Conservation (phyloP, 2,113 vertebrate genomes). For the Rhabdomys dilectus region DNA sequence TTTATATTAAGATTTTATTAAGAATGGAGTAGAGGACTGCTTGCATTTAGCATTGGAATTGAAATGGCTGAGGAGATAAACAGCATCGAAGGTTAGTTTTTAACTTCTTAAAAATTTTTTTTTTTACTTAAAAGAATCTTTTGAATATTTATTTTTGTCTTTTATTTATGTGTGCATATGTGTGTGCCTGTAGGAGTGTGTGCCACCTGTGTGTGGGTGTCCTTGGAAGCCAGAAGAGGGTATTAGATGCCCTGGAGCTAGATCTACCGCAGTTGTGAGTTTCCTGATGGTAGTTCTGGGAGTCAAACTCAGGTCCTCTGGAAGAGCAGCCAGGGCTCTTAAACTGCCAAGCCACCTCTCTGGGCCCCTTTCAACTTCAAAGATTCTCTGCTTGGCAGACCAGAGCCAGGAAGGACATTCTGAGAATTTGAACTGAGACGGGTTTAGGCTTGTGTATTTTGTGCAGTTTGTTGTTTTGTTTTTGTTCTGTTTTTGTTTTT, state of each 20-base stretch:
- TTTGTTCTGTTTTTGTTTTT: background rate
- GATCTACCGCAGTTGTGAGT: background rate
- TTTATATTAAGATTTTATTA: background rate
- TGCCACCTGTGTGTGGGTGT: too few relatives aligned
- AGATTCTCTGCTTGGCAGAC: background rate
- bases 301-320: background rate
- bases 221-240: background rate
- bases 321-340: background rate
- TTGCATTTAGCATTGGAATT: background rate
- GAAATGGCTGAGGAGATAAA: background rate
- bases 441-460: background rate
- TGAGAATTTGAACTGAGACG: background rate
- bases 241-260: background rate
- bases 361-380: background rate
- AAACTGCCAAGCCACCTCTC: background rate
- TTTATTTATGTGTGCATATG: background rate
- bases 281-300: background rate
- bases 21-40: background rate
- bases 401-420: background rate
- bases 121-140: background rate
- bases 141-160: background rate
- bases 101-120: background rate
- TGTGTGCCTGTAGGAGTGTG: too few relatives aligned
- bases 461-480: too few relatives aligned
- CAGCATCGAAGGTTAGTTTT: background rate